Evolutionary conservation across 2,797 vertebrate species (phyloP), one percentile per base, ranked within the genome.

Genomic region (Sus cebifrons): DNA sequence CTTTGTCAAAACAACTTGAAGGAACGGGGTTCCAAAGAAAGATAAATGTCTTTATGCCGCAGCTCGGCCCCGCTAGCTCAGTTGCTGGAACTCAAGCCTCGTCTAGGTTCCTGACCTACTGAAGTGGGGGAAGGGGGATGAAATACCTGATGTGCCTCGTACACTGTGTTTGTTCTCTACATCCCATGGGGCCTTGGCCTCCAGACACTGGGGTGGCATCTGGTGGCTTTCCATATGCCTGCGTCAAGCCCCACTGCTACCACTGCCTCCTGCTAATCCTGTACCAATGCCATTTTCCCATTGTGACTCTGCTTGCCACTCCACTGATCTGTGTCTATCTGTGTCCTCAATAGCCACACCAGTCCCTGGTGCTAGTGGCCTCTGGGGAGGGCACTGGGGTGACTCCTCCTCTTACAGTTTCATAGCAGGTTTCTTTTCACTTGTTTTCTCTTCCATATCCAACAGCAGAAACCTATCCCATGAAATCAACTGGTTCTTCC

Each of bases 1-100:
- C n/a, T 13, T 82, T 88, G 82, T 32, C 75, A 74, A 23, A 96
- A 62, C 40, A 78, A 81, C 68, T 96, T 70, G 7, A 29, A 82
- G 27, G 12, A 75, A 62, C 9, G 73, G 73, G 23, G 21, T 58
- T 40, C 18, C 52, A 88, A 73, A n/a, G 21, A 75, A 68, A 79
- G 40, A 65, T 64, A 73, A 88, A 89, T 74, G 10, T 67, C 68
- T 74, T 74, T 74, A 75, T 44, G 86, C 20, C 17, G 36, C 27
- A 36, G 23, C 14, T 77, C 77, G 82, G 56, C 44, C 67, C 23
- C 83, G 17, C 14, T 73, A 44, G 58, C 21, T 40, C 49, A 32
- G 70, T n/a, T 88, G 32, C 67, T 91, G n/a, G 54, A 91, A 85
- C 21, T 95, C 44, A 36, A 93, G 18, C 27, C 40, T 84, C 54